Evolutionary conservation across 1,140 invertebrate genomes (phyloP).

Genomic region (Drosophila hydei): DNA sequence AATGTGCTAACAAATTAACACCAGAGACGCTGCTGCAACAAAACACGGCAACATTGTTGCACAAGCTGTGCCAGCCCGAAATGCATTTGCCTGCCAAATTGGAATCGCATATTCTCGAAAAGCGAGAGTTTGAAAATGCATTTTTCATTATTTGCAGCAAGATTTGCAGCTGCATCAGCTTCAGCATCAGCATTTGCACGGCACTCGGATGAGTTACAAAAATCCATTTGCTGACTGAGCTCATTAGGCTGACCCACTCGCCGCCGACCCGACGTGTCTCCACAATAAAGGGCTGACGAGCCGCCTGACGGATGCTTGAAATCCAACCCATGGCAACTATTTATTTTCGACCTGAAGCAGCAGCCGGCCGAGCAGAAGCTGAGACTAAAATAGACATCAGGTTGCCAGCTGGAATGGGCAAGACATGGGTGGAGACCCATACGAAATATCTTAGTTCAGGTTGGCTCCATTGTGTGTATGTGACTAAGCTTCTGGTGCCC

Average conservation of each 20-base stretch:
- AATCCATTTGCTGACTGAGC: conserved; percentile 73
- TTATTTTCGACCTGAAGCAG: conserved; percentile 10
- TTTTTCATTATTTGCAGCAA: conserved; percentile 49
- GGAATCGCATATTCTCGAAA: conserved; percentile 42
- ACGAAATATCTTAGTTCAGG: conserved; percentile 24
- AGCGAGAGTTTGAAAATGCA: conserved; percentile 21
- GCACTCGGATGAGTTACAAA: conserved; percentile 77
- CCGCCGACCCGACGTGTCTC: conserved; percentile 7
- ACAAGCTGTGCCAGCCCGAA: conserved; percentile 28
- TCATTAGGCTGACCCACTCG: conserved; percentile 55
- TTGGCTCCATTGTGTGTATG: conserved; percentile 33
- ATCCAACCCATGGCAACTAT: conserved; percentile 33
- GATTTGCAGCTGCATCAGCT: conserved; percentile 25
- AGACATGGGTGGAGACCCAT: neutral
- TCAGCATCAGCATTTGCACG: conserved; percentile 50
- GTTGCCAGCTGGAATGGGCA: conserved; percentile 57
- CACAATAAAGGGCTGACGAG: conserved; percentile 21
- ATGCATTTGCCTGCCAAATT: conserved; percentile 58
- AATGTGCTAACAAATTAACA: conserved; percentile 82
- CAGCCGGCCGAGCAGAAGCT: conserved; percentile 20
- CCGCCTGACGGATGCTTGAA: conserved; percentile 50
- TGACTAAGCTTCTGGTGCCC: conserved; percentile 17
- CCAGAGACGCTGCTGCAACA: conserved; percentile 58
- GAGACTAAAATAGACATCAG: conserved; percentile 73
- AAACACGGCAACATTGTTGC: conserved; percentile 77